A percentile compares a stretch with the other conserved stretches of the same genome.
phyloP scores from a whole-genome alignment of 2,888 invertebrate genomes.

The Hyposoter didymator region DNA sequence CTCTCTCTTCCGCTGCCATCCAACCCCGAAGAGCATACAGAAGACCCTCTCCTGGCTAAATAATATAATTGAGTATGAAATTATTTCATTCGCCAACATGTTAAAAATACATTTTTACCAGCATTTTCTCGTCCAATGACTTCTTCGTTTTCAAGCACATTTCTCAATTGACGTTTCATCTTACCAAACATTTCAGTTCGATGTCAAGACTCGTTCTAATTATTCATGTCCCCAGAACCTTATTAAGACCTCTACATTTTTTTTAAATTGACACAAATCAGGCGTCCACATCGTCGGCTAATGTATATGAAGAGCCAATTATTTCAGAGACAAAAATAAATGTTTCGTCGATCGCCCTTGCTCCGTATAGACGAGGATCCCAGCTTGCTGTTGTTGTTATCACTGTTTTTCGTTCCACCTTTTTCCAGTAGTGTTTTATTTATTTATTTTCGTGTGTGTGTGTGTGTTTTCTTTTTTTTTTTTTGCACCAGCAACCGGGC shows the following conservation, averaged over 20 bases:
- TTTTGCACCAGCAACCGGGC: conserved; percentile 58
- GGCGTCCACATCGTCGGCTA: conserved; percentile 62
- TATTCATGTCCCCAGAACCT: not conserved
- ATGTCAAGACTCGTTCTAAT: not conserved
- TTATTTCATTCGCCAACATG: conserved; percentile 73
- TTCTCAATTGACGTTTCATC: not conserved
- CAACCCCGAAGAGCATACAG: conserved; percentile 34
- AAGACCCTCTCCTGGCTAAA: conserved; percentile 71
- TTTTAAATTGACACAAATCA: conserved; percentile 54
- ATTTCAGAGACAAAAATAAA: conserved; percentile 59
- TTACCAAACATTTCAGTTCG: not conserved
- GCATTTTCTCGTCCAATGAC: not conserved
- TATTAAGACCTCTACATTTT: not conserved
- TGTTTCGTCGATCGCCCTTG: conserved; percentile 43
- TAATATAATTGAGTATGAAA: conserved; percentile 74
- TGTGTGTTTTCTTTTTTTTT: conserved; percentile 63
- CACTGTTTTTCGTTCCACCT: conserved; percentile 44
- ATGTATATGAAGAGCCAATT: conserved; percentile 65
- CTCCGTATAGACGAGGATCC: conserved; percentile 24
- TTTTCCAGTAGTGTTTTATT: conserved; percentile 47
- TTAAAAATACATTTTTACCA: conserved; percentile 6
- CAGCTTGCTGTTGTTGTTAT: conserved; percentile 26
- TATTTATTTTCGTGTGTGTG: conserved; percentile 44
- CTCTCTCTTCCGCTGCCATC: conserved; percentile 24
- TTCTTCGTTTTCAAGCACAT: not conserved